Evolutionary conservation across 2,113 vertebrate species (phyloP).

Genomic region (Sitta europaea): DNA sequence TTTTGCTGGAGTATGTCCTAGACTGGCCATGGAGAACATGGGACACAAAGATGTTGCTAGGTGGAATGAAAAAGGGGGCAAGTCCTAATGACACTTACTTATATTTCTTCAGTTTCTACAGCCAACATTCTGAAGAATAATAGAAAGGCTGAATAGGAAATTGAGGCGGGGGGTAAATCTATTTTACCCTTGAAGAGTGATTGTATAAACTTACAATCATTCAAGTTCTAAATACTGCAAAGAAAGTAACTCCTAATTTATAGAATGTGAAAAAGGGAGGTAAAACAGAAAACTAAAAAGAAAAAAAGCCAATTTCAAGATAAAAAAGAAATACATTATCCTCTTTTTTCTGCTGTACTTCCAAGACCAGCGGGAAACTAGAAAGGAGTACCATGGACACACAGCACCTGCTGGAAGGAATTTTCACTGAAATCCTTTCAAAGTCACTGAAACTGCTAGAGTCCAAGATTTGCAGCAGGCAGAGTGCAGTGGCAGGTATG

Average conservation of each 20-base stretch:
- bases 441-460: neutral
- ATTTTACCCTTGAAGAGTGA: neutral
- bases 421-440: neutral
- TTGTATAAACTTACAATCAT: neutral
- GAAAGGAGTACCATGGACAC: neutral
- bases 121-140: neutral
- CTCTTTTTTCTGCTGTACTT: neutral
- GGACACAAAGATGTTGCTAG: neutral
- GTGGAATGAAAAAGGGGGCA: neutral
- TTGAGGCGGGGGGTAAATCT: rapidly evolving
- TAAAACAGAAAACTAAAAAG: neutral
- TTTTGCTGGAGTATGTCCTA: neutral
- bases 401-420: neutral
- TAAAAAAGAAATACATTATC: neutral
- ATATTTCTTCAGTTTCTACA: neutral
- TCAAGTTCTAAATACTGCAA: neutral
- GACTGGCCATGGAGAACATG: rapidly evolving
- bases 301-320: neutral
- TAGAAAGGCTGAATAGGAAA: neutral
- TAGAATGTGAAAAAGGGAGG: neutral
- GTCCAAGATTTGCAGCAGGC: neutral
- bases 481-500: neutral
- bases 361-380: neutral
- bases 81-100: neutral
- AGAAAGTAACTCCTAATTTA: neutral